Evolutionary conservation across 2,888 invertebrate genomes (phyloP), one percentile per base, ranked within the genome.

Genomic region (Dione juno): DNA sequence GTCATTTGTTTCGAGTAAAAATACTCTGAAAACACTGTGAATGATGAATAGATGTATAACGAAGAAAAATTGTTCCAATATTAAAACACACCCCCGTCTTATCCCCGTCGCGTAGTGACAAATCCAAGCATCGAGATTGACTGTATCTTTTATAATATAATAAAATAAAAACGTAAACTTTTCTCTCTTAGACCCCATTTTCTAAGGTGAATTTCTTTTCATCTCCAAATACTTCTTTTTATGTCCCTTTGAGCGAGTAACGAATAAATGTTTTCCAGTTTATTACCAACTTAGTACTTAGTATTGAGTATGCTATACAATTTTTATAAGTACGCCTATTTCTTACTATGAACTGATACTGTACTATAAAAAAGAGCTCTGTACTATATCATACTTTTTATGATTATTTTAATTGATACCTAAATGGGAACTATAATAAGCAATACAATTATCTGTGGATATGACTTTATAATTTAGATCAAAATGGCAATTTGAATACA

Each of bases 181-280:
- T 67, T 37, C 28, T 57, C 50, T 63, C 41, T 40, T 3, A 58
- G 66, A 57, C 54, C 54, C 69, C 40, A 57, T 65, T 66, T 28
- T 37, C 40, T 41, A 50, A 57, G 58, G 73, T 69, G 70, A 74
- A 67, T 70, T 74, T 81, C 66, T 69, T 69, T 72, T 71, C 59
- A 71, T 69, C 53, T 65, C 58, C 43, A 71, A 68, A 65, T 58
- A 54, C 53, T 53, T 45, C 10, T 65, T 66, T 71, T 66, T 58
- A 58, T 53, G 52, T 71, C 59, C 58, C 63, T 64, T 65, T 58
- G 65, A 68, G 48, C 71, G 65, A 52, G 28, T 66, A 71, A 71
- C 65, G 61, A 71, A 66, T 68, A 68, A 66, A 68, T 68, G 35
- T 71, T 68, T 71, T 45, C 52, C 58, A 66, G 28, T 43, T 53